phyloP scores from a whole-genome alignment of 2,113 vertebrate genomes.

The Talpa occidentalis region DNA sequence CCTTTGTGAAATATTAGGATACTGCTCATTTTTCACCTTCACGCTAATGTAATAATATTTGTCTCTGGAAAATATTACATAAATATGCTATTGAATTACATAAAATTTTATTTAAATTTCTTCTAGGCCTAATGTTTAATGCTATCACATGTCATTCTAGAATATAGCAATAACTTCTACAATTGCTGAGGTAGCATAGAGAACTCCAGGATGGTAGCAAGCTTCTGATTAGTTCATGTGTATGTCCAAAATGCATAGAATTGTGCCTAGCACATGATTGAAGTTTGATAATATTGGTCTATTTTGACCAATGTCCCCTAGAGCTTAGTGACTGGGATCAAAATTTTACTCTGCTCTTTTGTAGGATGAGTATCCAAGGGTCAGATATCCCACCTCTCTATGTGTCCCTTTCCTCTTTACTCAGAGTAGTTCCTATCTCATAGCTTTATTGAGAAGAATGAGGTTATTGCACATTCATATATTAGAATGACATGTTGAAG shows the following conservation, averaged over 20 bases:
- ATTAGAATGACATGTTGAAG: background rate
- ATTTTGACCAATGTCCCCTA: background rate
- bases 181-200: background rate
- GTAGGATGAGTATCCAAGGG: accelerated
- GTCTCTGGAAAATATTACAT: background rate
- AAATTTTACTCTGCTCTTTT: background rate
- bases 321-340: background rate
- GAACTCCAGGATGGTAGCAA: background rate
- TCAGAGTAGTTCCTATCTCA: background rate
- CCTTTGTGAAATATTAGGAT: background rate
- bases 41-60: background rate
- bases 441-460: background rate
- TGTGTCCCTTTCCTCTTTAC: background rate
- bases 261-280: background rate
- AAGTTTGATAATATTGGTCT: background rate
- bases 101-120: background rate
- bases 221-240: background rate
- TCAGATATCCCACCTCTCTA: background rate
- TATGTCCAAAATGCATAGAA: background rate
- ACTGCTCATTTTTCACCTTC: background rate
- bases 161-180: background rate
- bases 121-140: background rate
- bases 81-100: background rate
- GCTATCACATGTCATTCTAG: background rate
- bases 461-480: background rate